Evolutionary conservation across 1,140 invertebrate genomes (phyloP).

Genomic region (Papilio glaucus): DNA sequence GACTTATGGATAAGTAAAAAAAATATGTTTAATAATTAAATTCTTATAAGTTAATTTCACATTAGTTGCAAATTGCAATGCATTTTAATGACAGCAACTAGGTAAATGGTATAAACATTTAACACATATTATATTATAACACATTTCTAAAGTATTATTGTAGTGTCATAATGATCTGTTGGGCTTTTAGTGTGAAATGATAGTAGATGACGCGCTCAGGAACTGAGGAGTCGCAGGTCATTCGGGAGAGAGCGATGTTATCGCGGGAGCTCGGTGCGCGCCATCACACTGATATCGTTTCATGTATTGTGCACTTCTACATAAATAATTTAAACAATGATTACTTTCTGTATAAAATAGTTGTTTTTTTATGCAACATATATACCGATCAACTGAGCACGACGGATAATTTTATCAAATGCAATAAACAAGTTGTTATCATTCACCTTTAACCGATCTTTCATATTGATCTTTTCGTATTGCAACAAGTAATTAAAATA

Average conservation of each 20-base stretch:
- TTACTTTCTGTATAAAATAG: conserved; percentile 19
- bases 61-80: too few species aligned
- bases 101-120: too few species aligned
- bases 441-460: not conserved
- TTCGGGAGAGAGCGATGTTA: conserved; percentile 26
- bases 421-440: conserved; percentile 10
- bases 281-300: conserved; percentile 13
- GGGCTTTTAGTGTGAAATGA: conserved; percentile 17
- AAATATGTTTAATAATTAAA: too few species aligned
- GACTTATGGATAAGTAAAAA: too few species aligned
- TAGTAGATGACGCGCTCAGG: conserved; percentile 15
- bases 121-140: too few species aligned
- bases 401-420: conserved; percentile 2
- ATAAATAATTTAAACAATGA: conserved; percentile 26
- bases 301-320: conserved; percentile 19
- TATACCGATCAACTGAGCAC: not conserved
- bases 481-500: not conserved
- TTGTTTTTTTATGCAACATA: conserved; percentile 23
- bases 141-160: not conserved
- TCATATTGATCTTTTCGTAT: too few species aligned
- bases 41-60: too few species aligned
- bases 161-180: not conserved
- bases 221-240: conserved; percentile 36
- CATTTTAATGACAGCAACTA: too few species aligned
- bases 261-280: not conserved